Evolutionary conservation across 2,113 vertebrate species (phyloP), one percentile per base, ranked within the genome.

Genomic region (Maccullochella peelii): DNA sequence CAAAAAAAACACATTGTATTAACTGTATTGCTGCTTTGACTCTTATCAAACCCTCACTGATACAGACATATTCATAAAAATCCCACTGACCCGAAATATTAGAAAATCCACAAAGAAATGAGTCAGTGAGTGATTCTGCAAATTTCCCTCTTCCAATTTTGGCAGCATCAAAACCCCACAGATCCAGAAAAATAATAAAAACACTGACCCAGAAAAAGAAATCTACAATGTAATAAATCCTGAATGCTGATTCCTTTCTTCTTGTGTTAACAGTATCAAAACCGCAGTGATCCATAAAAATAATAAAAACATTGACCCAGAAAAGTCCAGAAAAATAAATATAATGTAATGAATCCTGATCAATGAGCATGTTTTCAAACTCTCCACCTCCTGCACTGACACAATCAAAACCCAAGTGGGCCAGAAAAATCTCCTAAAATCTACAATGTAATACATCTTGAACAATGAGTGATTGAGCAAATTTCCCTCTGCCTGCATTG

Each of bases 291-390:
- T 30, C 5, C 27, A 38, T 1, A 57, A 47, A 18, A 40, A 65
- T 47, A 14, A 65, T 27, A 5, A 15, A 38, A 42, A 58, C 16
- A 57, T 9, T 21, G 12, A 27, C 59, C 16, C 30, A 58, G 12
- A 77, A 71, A 75, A 40, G 67, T 42, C 11, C n/a, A 30, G n/a
- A 62, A 69, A 86, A 78, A 84, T 52, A 44, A 59, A 75, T 86
- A 20, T 25, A 38, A 36, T 42, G 54, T 33, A 52, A 65, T 54
- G 74, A 69, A 73, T n/a, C 27, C 42, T 62, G 15, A 82, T 16
- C 16, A 50, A 2, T 47, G 16, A 49, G 79, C 23, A 18, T 57
- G 20, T 25, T 36, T 73, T 15, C 36, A 58, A 23, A 63, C 10
- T 12, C 20, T n/a, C 23, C 33, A 36, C 12, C n/a, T 40, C 11